Evolutionary conservation across 1,140 invertebrate genomes (phyloP), one percentile per base, ranked within the genome.

Genomic region (Planococcus citri): DNA sequence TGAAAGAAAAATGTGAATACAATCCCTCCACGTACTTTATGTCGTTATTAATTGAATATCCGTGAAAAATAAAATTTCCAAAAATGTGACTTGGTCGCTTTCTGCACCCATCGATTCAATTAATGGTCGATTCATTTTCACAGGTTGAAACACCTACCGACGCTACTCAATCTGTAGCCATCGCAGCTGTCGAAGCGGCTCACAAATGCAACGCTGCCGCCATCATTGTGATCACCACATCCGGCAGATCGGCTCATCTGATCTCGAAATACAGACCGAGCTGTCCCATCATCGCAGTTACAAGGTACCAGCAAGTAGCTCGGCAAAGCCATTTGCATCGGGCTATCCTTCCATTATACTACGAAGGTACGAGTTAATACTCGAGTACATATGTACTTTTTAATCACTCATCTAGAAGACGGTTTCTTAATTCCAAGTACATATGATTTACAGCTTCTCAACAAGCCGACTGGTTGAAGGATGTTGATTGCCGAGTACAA

Each of bases 201-300:
- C 85, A 89, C 73, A 97, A 97, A 77, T 92, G 90, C 75, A 82
- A 89, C 76, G 95, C 96, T 1, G 85, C 89, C 27, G 95, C 95
- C 27, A 97, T 99, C 74, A 92, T 97, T 73, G 89, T 95, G 38
- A 88, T 99, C 71, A 99, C 97, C 22, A 98, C 96, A 0, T 91
- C 91, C 64, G 97, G 97, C 72, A 85, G 89, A 68, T 95, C 94
- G 0, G 94, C 94, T 3, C 88, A 94, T 80, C 80, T 95, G 71
- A 85, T 98, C 72, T 89, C 95, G 73, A 97, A 97, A 77, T 99
- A 97, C 81, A 84, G 91, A 72, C 96, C 97, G 68, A 84, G 91
- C 64, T 98, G 96, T 78, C 97, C 97, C 27, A 95, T 99, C 73
- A 91, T 99, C 75, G 91, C 95, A 20, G 91, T 99, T 27, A 98